These are phyloP conservation scores for Corapipo altera DNA, from an alignment of 2,113 vertebrate genomes.

Conservation along the genomic window DNA sequence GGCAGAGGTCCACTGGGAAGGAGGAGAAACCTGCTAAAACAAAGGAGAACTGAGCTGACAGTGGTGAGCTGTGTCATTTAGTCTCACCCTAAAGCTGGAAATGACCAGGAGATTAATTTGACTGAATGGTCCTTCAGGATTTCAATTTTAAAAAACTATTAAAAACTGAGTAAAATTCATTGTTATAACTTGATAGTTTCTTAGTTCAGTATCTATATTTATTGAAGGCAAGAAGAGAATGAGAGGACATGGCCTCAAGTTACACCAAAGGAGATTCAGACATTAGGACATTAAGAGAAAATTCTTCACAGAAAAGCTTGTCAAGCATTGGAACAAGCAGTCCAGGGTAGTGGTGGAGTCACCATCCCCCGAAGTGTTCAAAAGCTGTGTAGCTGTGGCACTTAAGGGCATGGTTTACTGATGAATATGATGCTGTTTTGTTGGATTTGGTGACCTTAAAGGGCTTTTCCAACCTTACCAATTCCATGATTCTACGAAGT, in stretches of 20 bases:
- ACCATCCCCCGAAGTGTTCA: background rate
- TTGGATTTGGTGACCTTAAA: background rate
- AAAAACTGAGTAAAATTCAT: background rate
- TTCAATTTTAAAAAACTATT: background rate
- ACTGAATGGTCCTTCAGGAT: background rate
- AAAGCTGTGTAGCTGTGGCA: background rate
- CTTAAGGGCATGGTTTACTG: background rate
- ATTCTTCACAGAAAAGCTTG: background rate
- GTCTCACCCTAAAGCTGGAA: background rate
- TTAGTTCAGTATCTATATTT: background rate
- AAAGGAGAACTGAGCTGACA: background rate
- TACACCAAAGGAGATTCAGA: background rate
- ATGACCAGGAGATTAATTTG: background rate
- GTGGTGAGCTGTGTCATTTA: rapidly evolving
- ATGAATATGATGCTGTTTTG: background rate
- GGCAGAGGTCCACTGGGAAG: background rate
- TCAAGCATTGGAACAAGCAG: background rate
- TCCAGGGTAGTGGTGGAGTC: background rate
- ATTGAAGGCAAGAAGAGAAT: background rate
- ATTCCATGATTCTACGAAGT: background rate
- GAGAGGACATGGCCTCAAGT: too few species aligned
- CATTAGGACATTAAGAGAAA: background rate
- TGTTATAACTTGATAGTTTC: background rate
- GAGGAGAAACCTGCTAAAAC: background rate
- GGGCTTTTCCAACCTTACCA: background rate